Evolutionary conservation across 2,797 vertebrate species (phyloP).

Genomic region (Aselliscus stoliczkanus): DNA sequence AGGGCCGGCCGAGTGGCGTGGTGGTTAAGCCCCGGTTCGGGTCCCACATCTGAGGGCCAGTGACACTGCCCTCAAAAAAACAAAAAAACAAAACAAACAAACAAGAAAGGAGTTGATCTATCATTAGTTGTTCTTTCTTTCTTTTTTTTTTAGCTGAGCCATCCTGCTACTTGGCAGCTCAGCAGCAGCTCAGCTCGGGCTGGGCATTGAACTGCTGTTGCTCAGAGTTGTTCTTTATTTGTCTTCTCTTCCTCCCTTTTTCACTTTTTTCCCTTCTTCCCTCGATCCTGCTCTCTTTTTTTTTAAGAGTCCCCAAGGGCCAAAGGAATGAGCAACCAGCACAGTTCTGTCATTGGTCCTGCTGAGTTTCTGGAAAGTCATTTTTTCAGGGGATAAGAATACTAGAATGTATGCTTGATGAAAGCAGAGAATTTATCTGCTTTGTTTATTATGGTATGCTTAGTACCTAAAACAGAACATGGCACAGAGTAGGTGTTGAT

Average conservation of each 20-base stretch:
- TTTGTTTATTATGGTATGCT: neutral
- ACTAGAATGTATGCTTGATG: neutral
- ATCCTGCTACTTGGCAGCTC: too few relatives aligned
- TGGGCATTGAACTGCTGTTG: too few relatives aligned
- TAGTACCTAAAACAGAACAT: neutral
- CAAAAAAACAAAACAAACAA: too few relatives aligned
- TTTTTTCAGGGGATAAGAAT: neutral
- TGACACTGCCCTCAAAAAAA: too few relatives aligned
- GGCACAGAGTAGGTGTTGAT: neutral
- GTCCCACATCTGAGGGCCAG: too few relatives aligned
- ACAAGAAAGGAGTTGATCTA: too few relatives aligned
- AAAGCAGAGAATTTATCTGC: neutral
- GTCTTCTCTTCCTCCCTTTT: neutral
- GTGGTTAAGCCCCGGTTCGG: too few relatives aligned
- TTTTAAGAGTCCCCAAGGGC: neutral
- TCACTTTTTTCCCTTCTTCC: neutral
- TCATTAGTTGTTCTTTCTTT: neutral
- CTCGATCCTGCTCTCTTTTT: neutral
- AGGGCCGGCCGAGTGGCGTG: too few relatives aligned
- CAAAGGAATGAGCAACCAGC: neutral
- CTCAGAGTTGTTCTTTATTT: neutral
- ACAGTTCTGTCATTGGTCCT: neutral
- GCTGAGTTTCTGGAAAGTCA: neutral
- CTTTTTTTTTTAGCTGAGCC: too few relatives aligned
- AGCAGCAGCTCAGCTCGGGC: too few relatives aligned